phyloP scores from a whole-genome alignment of 2,797 vertebrate genomes.

The Furcifer pardalis region DNA sequence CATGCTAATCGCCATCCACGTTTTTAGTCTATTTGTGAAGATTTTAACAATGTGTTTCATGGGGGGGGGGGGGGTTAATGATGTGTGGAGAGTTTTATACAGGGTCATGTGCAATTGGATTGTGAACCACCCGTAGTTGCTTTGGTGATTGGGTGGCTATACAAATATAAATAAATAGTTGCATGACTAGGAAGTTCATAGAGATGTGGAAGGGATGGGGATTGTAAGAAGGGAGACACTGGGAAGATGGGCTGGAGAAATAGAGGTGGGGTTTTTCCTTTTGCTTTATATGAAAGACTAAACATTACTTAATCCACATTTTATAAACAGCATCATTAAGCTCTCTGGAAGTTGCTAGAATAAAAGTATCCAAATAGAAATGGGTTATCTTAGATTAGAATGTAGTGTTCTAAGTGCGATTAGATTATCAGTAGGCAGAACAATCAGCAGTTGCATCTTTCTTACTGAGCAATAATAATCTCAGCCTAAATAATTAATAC shows the following conservation, averaged over 20 bases:
- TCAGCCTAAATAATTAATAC: background rate
- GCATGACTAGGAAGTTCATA: background rate
- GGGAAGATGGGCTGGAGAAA: background rate
- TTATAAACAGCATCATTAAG: background rate
- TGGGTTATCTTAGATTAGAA: constrained; percentile 19
- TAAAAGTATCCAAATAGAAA: background rate
- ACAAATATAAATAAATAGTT: too few relatives aligned
- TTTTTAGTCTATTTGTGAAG: too few relatives aligned
- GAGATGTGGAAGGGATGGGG: background rate
- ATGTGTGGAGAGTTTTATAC: too few relatives aligned
- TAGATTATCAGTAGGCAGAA: constrained; percentile 25
- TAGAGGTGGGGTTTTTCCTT: background rate
- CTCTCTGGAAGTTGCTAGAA: background rate
- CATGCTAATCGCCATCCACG: too few relatives aligned
- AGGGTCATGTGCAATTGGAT: too few relatives aligned
- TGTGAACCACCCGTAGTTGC: too few relatives aligned
- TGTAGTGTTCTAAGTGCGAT: constrained; percentile 5
- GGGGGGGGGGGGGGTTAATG: too few relatives aligned
- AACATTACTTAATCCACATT: background rate
- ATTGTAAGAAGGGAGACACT: background rate
- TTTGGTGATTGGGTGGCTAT: too few relatives aligned
- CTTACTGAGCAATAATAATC: background rate
- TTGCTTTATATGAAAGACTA: background rate
- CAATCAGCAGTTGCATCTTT: background rate
- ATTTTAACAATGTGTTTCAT: too few relatives aligned